Evolutionary conservation across 2,797 vertebrate genomes (phyloP).

Genomic region (Channallabes apus): DNA sequence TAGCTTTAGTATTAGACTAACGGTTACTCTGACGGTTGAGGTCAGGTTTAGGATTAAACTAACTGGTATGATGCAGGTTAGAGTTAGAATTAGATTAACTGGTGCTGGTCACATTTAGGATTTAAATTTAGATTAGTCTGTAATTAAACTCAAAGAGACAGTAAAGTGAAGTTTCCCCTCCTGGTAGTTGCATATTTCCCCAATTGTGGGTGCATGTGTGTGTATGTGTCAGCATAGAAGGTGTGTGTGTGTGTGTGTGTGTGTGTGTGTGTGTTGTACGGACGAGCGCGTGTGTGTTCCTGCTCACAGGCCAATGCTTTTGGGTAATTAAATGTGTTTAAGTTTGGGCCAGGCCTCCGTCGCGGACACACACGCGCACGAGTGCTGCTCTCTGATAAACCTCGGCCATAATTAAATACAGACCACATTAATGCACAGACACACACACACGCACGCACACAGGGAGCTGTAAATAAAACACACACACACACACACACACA

Average conservation of each 20-base stretch:
- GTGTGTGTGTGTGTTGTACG: constrained; percentile 26
- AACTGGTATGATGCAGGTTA: not conserved
- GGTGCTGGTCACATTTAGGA: not conserved
- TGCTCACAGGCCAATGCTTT: constrained; percentile 79
- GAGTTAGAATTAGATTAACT: not conserved
- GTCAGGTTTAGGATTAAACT: not conserved
- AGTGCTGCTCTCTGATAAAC: constrained; percentile 81
- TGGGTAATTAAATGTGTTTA: constrained; percentile 83
- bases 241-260: constrained; percentile 38
- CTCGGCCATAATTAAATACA: constrained; percentile 80
- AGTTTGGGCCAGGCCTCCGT: constrained; percentile 67
- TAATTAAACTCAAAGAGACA: not conserved
- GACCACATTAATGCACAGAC: constrained; percentile 74
- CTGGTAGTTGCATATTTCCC: not conserved
- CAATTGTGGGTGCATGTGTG: constrained; percentile 17
- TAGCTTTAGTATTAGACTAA: not conserved
- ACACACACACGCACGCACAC: constrained; percentile 58
- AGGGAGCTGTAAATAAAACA: constrained; percentile 59
- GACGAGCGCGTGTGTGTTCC: constrained; percentile 53
- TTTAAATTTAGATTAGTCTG: not conserved
- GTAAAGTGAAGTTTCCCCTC: not conserved
- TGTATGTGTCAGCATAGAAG: constrained; percentile 5
- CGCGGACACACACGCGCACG: constrained; percentile 78
- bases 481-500: constrained; percentile 65
- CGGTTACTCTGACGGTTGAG: fast-evolving